These are phyloP conservation scores for Enteromius treurensis DNA, from an alignment of 2,797 vertebrate species.

Conservation along the genomic window DNA sequence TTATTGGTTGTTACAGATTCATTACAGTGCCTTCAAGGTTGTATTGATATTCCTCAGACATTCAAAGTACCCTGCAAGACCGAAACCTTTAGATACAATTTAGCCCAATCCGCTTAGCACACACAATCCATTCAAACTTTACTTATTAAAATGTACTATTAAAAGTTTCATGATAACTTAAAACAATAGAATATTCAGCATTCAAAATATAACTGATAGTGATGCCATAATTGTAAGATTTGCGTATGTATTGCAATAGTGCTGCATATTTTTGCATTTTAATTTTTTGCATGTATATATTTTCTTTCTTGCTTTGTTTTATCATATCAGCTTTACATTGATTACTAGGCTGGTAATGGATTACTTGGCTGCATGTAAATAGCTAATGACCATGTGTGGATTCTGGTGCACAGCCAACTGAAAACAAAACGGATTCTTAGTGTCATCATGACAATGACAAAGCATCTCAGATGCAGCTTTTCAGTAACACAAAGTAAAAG, in stretches of 20 bases:
- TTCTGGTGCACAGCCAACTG: background rate
- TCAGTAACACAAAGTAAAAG: background rate
- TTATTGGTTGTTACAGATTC: constrained; percentile 22
- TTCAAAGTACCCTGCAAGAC: background rate
- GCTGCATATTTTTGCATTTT: background rate
- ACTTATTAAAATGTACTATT: background rate
- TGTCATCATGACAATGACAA: constrained; percentile 5
- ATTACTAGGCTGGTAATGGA: background rate
- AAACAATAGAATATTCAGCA: background rate
- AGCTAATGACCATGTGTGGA: background rate
- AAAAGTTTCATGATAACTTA: background rate
- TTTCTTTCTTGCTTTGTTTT: background rate
- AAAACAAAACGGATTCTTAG: background rate
- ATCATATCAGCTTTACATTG: background rate
- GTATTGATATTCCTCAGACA: constrained; percentile 7
- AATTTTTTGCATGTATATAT: background rate
- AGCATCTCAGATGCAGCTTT: background rate
- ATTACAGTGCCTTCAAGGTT: constrained; percentile 33
- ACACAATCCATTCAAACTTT: constrained; percentile 5
- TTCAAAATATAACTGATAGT: background rate
- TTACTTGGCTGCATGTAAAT: background rate
- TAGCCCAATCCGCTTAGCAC: background rate
- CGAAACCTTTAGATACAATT: background rate
- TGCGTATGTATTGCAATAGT: background rate
- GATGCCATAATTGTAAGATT: background rate